phyloP scores from a whole-genome alignment of 2,113 vertebrate species.

The Telmatochromis brichardi region DNA sequence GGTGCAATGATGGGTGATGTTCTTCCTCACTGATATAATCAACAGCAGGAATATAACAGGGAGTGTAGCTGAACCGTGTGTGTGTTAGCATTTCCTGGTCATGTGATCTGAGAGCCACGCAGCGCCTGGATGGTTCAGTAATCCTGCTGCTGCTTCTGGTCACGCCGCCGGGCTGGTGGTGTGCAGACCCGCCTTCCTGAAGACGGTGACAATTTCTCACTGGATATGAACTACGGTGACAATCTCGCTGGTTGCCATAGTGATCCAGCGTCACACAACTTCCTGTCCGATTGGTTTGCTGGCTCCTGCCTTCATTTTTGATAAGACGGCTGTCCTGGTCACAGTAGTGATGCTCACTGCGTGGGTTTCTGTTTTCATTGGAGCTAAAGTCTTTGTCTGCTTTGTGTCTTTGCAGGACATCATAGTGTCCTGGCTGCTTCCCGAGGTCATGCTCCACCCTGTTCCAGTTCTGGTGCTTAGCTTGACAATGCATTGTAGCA shows the following conservation, averaged over 20 bases:
- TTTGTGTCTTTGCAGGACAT: not conserved
- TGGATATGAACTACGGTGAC: not conserved
- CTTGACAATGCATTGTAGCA: slow-evolving; percentile 64
- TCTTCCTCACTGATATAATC: slow-evolving; percentile 33
- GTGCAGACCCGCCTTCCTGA: not conserved
- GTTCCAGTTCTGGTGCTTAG: not conserved
- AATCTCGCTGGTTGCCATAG: not conserved
- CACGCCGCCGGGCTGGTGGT: not conserved
- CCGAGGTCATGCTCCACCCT: not conserved
- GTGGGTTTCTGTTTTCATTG: not conserved
- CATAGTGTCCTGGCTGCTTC: not conserved
- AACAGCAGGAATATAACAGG: slow-evolving; percentile 25
- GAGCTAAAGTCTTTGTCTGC: not conserved
- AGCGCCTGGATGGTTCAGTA: not conserved
- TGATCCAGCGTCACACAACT: not conserved
- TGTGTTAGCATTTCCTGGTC: not conserved
- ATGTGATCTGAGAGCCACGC: not conserved
- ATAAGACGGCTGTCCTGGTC: not conserved
- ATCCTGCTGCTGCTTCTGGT: not conserved
- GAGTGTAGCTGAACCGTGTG: slow-evolving; percentile 30
- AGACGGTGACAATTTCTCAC: not conserved
- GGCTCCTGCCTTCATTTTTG: not conserved
- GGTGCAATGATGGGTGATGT: not conserved
- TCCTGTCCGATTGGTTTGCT: not conserved
- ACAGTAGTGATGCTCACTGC: rapidly evolving